phyloP scores from a whole-genome alignment of 2,797 vertebrate species.

The Brachymystax lenok region DNA sequence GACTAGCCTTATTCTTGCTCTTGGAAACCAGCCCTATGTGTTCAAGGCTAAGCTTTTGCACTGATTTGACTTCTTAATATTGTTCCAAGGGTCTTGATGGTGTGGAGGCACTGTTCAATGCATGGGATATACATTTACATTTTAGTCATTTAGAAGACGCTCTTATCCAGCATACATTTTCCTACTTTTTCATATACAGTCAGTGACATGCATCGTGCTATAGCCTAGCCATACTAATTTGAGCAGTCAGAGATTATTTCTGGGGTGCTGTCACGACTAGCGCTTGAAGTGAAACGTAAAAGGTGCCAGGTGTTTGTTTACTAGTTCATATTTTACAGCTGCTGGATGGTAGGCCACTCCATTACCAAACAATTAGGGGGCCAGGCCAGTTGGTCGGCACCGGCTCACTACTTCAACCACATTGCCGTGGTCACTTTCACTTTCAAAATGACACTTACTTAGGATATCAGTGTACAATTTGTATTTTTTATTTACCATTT shows the following conservation, averaged over 20 bases:
- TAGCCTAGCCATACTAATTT: background rate
- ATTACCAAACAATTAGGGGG: background rate
- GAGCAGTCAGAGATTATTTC: background rate
- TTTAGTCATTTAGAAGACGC: too few species aligned
- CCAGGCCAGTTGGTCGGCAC: background rate
- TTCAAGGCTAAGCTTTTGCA: background rate
- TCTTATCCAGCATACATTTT: too few species aligned
- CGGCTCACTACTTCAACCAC: background rate
- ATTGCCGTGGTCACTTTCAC: too few species aligned
- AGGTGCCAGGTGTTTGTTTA: background rate
- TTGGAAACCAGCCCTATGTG: background rate
- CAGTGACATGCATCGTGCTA: background rate
- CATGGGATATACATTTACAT: too few species aligned
- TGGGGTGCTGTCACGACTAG: background rate
- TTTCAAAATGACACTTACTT: background rate
- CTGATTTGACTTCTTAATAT: too few species aligned
- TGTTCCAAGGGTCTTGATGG: background rate
- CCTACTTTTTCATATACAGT: too few species aligned
- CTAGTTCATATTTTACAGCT: background rate
- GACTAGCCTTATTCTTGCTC: background rate
- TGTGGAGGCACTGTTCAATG: too few species aligned
- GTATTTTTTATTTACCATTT: too few species aligned
- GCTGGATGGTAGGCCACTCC: background rate
- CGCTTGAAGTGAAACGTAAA: background rate
- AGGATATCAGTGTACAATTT: background rate